Conservation (phyloP, 1,140 invertebrate species). For the Triops cancriformis region DNA sequence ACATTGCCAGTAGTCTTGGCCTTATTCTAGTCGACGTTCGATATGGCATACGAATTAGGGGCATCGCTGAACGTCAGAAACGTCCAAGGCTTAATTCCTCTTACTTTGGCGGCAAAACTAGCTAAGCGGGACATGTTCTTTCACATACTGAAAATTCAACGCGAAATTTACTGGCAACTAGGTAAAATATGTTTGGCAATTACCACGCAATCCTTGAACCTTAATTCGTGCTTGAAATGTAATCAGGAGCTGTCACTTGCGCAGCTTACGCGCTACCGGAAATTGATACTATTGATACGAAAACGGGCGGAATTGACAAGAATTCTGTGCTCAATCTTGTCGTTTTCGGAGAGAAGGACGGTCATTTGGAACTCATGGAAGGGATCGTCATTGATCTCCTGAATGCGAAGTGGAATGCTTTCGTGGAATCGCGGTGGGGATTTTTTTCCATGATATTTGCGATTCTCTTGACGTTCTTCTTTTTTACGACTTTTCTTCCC, state of each 20-base stretch:
- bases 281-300: slow-evolving; percentile 90
- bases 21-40: slow-evolving; percentile 69
- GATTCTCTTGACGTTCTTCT: not conserved
- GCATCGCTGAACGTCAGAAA: slow-evolving; percentile 77
- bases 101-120: slow-evolving; percentile 88
- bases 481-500: slow-evolving; percentile 29
- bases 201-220: not conserved
- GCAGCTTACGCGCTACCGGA: slow-evolving; percentile 92
- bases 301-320: slow-evolving; percentile 83
- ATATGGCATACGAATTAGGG: slow-evolving; percentile 87
- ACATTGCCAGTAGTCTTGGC: slow-evolving; percentile 22
- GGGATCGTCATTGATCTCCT: slow-evolving; percentile 87
- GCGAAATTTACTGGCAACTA: slow-evolving; percentile 95
- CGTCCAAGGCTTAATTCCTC: slow-evolving; percentile 75
- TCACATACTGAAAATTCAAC: slow-evolving; percentile 86
- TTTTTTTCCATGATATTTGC: not conserved
- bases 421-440: slow-evolving; percentile 71
- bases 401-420: slow-evolving; percentile 96
- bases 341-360: slow-evolving; percentile 91
- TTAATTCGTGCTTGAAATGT: slow-evolving; percentile 30
- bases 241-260: slow-evolving; percentile 78
- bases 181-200: slow-evolving; percentile 41
- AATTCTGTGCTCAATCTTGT: slow-evolving; percentile 93
- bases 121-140: slow-evolving; percentile 90
- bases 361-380: slow-evolving; percentile 92